Conservation (phyloP, 2,797 vertebrate species). For the Podargus strigoides region DNA sequence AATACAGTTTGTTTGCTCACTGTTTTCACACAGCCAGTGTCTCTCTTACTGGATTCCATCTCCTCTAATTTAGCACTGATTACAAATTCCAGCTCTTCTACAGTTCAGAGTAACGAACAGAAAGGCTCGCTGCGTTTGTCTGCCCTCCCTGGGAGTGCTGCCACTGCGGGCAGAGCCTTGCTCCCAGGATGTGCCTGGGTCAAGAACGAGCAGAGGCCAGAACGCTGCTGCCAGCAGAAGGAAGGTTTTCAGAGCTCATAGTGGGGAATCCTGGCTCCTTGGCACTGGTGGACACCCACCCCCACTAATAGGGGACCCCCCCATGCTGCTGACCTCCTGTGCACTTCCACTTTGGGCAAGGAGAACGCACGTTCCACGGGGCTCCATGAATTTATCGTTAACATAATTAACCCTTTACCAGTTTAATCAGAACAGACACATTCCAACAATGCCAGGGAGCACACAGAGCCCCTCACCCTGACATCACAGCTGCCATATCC, state of each 20-base stretch:
- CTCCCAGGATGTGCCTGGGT: fast-evolving
- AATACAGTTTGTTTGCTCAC: neutral
- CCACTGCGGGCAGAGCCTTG: neutral
- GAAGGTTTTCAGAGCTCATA: fast-evolving
- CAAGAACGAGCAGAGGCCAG: neutral
- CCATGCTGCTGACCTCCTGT: fast-evolving
- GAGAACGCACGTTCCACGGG: fast-evolving
- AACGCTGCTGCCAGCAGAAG: neutral
- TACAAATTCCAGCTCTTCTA: neutral
- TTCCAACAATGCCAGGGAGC: neutral
- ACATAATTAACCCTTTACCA: neutral
- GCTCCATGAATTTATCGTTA: neutral
- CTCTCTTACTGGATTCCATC: neutral
- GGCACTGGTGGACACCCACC: fast-evolving
- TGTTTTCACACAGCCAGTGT: neutral
- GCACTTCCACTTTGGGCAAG: neutral
- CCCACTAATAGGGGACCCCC: neutral
- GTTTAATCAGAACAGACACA: neutral
- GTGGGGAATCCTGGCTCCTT: neutral
- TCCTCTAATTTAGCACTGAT: neutral
- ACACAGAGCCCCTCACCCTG: neutral
- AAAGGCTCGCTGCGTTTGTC: neutral
- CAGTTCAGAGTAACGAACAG: slow-evolving; percentile 5
- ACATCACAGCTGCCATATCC: too few relatives aligned
- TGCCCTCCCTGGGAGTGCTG: neutral